Percentiles rank a stretch among this genome's conserved stretches.
Conservation (phyloP, 1,140 invertebrate genomes). For the Maniola jurtina region DNA sequence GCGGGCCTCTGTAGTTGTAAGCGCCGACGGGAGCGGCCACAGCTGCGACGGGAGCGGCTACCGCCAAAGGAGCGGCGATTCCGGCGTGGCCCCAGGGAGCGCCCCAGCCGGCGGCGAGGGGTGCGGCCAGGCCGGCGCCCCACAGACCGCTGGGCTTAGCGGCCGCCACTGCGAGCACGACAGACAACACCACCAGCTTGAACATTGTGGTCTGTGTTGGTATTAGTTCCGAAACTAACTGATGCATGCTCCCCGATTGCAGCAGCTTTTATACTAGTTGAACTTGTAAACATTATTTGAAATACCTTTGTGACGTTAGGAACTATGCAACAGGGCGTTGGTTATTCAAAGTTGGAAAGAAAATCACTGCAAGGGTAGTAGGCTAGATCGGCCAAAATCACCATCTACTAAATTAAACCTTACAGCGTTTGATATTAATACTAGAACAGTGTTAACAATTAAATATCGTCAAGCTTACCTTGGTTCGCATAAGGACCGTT, state of each 20-base stretch:
- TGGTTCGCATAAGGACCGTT: slow-evolving; percentile 62
- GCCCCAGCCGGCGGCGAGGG: slow-evolving; percentile 33
- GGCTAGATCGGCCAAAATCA: slow-evolving; percentile 3
- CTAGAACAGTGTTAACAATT: slow-evolving; percentile 12
- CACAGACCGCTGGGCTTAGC: slow-evolving; percentile 61
- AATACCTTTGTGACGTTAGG: slow-evolving; percentile 61
- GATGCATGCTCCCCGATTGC: slow-evolving; percentile 39
- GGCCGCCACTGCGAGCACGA: slow-evolving; percentile 57
- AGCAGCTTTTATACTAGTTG: slow-evolving; percentile 58
- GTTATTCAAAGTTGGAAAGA: slow-evolving; percentile 50
- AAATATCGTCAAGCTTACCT: slow-evolving; percentile 43
- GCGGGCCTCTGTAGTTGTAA: slow-evolving; percentile 58
- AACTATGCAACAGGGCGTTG: slow-evolving; percentile 63
- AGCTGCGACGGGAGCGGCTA: slow-evolving; percentile 36
- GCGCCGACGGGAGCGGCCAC: slow-evolving; percentile 32
- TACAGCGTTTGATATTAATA: slow-evolving; percentile 24
- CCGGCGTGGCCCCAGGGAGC: slow-evolving; percentile 8
- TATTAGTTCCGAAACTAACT: slow-evolving; percentile 52
- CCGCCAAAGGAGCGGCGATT: slow-evolving; percentile 22
- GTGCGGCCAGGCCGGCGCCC: not conserved
- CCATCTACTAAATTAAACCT: slow-evolving; percentile 13
- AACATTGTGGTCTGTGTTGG: slow-evolving; percentile 79
- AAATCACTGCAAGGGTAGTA: slow-evolving; percentile 42
- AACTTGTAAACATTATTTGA: slow-evolving; percentile 54
- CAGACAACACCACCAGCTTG: slow-evolving; percentile 73